A percentile compares a stretch with the other conserved stretches of the same genome.
phyloP scores from a whole-genome alignment of 2,797 vertebrate species.

The Cuniculus paca region DNA sequence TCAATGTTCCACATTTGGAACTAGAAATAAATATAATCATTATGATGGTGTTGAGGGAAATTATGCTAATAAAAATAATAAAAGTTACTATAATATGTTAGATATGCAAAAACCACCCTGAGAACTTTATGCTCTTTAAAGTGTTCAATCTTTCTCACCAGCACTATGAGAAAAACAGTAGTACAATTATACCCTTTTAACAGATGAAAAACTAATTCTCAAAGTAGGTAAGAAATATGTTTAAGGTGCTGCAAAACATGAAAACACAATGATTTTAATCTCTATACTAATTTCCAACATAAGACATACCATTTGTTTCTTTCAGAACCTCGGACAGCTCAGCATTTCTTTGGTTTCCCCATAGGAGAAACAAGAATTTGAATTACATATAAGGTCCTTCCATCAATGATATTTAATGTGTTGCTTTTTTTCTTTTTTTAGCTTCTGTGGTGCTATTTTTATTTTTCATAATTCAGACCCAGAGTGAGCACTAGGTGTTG shows the following conservation, averaged over 20 bases:
- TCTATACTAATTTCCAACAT: fast-evolving
- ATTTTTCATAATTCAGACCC: neutral
- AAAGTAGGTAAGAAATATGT: neutral
- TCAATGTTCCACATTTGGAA: neutral
- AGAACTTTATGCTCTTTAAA: neutral
- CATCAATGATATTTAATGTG: neutral
- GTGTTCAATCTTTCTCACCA: neutral
- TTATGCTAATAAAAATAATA: neutral
- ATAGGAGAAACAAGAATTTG: neutral
- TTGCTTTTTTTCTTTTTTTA: slow-evolving; percentile 26
- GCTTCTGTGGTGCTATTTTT: neutral
- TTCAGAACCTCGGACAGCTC: neutral
- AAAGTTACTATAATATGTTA: neutral
- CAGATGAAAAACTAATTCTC: neutral
- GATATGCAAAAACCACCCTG: neutral
- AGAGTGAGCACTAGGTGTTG: neutral
- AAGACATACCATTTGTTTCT: neutral
- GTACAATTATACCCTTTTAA: neutral
- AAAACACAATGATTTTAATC: neutral
- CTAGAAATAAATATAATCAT: neutral
- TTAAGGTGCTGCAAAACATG: neutral
- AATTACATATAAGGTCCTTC: neutral
- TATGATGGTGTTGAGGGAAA: neutral
- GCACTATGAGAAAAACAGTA: neutral
- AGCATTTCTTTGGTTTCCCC: neutral